Base-by-base conservation (phyloP, 1,140 invertebrate genomes). In the Andrena cerasifolii region DNA sequence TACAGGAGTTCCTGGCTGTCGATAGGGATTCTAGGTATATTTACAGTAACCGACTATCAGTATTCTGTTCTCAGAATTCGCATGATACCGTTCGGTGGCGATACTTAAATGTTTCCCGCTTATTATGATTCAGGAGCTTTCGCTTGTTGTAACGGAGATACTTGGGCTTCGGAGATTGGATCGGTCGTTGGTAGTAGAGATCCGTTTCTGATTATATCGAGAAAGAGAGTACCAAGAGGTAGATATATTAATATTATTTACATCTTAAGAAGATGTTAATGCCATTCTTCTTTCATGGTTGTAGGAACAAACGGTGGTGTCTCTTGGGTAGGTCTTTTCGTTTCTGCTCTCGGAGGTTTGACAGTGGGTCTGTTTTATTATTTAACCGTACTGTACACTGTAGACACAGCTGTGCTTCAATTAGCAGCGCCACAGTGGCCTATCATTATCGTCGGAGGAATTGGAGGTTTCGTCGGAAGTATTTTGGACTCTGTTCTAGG, bases 91-190 rank as follows among this genome's bases (percentile, higher is more conserved):
- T 0, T 6, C 3, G n/a, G 31, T 26, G 40, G 2, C 24, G 0
- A 21, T 21, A 54, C 1, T 16, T 54, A 4, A 62, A 63, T 70
- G 31, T 33, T 21, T 67, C 62, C 68, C 58, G 16, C 4, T 62
- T 21, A 73, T 70, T 63, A 51, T 47, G 68, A 70, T 91, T 92
- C 80, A 95, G 96, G 95, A 85, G 93, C 96, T 3, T 94, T 98
- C 82, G 95, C 97, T 6, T 97, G 97, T 86, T 96, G 96, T 85
- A 97, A 96, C 90, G 98, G 97, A 7, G 98, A 99, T 87, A 98
- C 98, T 0, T 98, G 97, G 96, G 96, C 97, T 53, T 98, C 97
- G 26, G 98, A 98, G 92, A 90, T 98, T 49, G 98, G 97, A 40
- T 94, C 96, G 45, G 97, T 97, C 0, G 87, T 97, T 10, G 94